Evolutionary conservation across 2,888 invertebrate species (phyloP), one percentile per base, ranked within the genome.

Genomic region (Tanypteryx hageni): DNA sequence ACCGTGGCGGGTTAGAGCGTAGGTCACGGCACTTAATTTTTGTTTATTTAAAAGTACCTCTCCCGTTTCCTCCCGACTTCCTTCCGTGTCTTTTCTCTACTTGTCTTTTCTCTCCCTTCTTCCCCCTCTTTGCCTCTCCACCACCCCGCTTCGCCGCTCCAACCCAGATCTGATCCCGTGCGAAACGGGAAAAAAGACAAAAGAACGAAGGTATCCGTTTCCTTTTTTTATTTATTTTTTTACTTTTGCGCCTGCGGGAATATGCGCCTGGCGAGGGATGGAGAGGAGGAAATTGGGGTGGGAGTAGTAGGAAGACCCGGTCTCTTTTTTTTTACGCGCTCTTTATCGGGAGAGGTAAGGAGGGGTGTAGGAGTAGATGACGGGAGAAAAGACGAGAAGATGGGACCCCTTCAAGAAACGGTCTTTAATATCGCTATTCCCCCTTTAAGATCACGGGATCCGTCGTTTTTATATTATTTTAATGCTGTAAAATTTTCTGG

Each of bases 11-110:
- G 82, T 82, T 82, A 82, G 82, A 82, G 82, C 82, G 31, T 82
- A 82, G 82, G 82, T 82, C 82, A 31, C 82, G 82, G 82, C 82
- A 82, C 82, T 82, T 82, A 82, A 82, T 82, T 82, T 83, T 57
- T 83, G 83, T 83, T 56, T 83, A 56, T 56, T n/a, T 10, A 56
- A 83, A 83, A n/a, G n/a, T 56, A 83, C 56, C 83, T 31, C 56
- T 83, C 18, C 18, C 83, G n/a, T n/a, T 31, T 14, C 8, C 56
- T 56, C n/a, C 10, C 8, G 31, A 14, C 82, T 31, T 11, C 31
- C 31, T 14, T n/a, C n/a, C 14, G 10, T 27, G 11, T 27, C 27
- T 76, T 18, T 27, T 16, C 18, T 27, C 27, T 27, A 3, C 1
- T 4, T 18, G 4, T 11, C 76, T n/a, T n/a, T 4, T 11, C 76